Percentiles rank a stretch among this genome's conserved stretches.
These are phyloP conservation scores for Leucophenga maculata DNA, from an alignment of 2,888 invertebrate genomes.

Conservation along the genomic window DNA sequence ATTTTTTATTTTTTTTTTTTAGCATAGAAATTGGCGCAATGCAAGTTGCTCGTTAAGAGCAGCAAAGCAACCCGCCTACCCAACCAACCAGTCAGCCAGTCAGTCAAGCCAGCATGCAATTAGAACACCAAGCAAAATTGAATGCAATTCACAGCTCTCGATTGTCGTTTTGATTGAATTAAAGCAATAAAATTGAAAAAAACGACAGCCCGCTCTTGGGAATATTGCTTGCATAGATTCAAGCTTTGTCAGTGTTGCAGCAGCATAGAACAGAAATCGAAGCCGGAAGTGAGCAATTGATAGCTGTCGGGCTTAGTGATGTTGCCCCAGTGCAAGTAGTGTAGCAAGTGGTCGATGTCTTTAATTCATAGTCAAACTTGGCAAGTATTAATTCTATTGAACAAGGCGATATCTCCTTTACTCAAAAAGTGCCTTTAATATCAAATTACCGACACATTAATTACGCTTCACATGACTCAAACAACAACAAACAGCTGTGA, in stretches of 20 bases:
- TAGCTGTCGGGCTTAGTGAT: background rate
- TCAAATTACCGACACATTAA: constrained; percentile 19
- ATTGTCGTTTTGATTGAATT: constrained; percentile 21
- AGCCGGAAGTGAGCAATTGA: constrained; percentile 8
- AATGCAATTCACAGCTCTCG: too few species aligned
- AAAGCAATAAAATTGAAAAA: constrained; percentile 16
- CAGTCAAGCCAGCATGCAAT: background rate
- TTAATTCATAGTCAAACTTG: too few species aligned
- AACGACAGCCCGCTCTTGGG: constrained; percentile 16
- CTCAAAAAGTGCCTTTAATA: too few species aligned
- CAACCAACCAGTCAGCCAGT: background rate
- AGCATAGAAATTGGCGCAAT: too few species aligned
- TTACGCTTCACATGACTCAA: constrained; percentile 17
- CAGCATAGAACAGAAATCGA: too few species aligned
- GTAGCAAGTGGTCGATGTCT: too few species aligned
- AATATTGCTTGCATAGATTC: constrained; percentile 23
- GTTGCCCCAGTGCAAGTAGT: too few species aligned
- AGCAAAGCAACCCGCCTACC: background rate
- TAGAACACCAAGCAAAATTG: background rate
- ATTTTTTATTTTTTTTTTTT: too few species aligned
- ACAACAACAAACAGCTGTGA: too few species aligned
- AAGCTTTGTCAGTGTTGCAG: constrained; percentile 5
- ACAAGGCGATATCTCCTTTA: too few species aligned
- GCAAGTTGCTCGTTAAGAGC: background rate
- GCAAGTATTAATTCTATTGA: background rate